Evolutionary conservation across 2,797 vertebrate species (phyloP).

Genomic region (Propithecus perrieri): DNA sequence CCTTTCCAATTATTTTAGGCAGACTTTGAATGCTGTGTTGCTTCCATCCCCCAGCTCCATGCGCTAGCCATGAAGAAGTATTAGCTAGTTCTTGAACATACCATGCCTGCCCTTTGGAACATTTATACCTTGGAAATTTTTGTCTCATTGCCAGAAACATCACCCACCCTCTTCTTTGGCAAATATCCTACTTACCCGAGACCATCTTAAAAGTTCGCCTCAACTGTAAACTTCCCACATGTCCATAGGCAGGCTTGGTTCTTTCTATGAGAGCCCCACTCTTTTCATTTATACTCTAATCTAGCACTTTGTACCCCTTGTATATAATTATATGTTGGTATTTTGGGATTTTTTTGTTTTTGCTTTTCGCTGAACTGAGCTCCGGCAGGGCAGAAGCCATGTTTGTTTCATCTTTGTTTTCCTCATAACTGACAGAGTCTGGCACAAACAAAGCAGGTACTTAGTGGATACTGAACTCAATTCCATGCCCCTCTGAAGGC

Average conservation of each 20-base stretch:
- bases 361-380: not conserved
- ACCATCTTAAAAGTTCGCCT: not conserved
- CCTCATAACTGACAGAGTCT: not conserved
- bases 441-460: not conserved
- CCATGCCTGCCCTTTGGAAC: not conserved
- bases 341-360: not conserved
- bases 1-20: not conserved
- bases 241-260: not conserved
- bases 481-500: not conserved
- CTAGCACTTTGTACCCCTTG: not conserved
- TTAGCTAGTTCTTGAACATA: not conserved
- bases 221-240: not conserved
- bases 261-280: not conserved
- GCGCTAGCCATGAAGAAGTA: not conserved
- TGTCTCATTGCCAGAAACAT: not conserved
- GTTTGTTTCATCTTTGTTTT: not conserved
- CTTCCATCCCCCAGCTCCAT: no score
- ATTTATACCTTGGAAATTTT: not conserved
- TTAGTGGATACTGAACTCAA: not conserved
- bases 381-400: not conserved
- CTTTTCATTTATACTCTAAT: not conserved
- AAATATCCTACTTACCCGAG: not conserved
- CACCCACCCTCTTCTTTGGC: not conserved
- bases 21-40: not conserved
- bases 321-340: not conserved